Base-by-base conservation (phyloP, 37 sponge, comb jelly and placozoan genomes). In the Aplysina aerophoba region DNA sequence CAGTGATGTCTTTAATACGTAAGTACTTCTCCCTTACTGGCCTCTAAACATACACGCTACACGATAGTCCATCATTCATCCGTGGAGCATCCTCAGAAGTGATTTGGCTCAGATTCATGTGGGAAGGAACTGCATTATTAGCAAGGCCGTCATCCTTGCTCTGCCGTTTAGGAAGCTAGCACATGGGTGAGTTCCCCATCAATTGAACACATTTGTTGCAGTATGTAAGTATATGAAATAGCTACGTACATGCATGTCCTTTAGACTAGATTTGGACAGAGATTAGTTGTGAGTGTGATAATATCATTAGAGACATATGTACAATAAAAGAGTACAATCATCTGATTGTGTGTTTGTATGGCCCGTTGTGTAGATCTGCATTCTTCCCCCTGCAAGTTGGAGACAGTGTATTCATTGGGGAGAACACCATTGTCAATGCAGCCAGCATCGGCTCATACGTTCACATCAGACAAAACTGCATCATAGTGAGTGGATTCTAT, bases 331-430 rank as follows among this genome's bases (percentile, higher is more conserved):
- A n/a, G n/a, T n/a, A n/a, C n/a, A n/a, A n/a, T n/a, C n/a, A 8
- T 44, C 50, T 8, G 6, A 44, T 8, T 44, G 3, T 44, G 50
- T 44, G 3, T 3, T 44, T 44, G 50, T 44, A 44, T 8, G 6
- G 3, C 50, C 50, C 50, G 8, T 8, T 75, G n/a, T n/a, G 34
- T 67, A 95, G 95, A 8, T 95, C 92, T 33, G 99, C 99, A n/a
- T 98, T 98, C 88, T 98, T 95, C 73, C n/a, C 99, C 99, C 89
- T 98, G 15, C 92, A 92, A 73, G 93, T 98, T 61, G 99, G 99
- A 14, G 99, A 98, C 80, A 87, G 96, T 85, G 93, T 96, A 0
- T 85, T 93, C 55, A 78, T 98, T n/a, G 99, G 91, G 28, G 96
- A 98, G 60, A 84, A 89, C 55, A 88, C 87, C 16, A 69, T 98